Conservation (phyloP, 2,797 vertebrate species). For the Okamejei kenojei region DNA sequence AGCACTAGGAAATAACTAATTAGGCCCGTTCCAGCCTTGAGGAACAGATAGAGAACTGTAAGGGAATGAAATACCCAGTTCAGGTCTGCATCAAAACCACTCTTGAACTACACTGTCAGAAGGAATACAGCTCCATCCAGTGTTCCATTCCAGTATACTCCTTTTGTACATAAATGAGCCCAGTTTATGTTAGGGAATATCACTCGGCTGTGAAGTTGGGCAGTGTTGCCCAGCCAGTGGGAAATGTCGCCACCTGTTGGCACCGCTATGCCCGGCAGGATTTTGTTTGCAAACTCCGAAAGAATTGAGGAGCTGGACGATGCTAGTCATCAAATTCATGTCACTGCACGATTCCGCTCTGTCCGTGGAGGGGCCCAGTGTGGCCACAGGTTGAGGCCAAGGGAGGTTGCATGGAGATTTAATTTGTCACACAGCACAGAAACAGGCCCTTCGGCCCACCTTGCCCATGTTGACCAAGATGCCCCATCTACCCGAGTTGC, state of each 20-base stretch:
- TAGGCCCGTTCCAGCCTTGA: background rate
- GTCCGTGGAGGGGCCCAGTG: too few species aligned
- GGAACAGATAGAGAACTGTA: background rate
- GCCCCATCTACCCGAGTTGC: too few species aligned
- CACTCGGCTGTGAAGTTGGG: background rate
- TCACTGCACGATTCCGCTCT: too few species aligned
- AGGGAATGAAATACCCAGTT: background rate
- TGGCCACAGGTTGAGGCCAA: too few species aligned
- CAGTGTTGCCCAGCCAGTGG: background rate
- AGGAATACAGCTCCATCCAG: background rate
- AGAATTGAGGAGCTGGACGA: background rate
- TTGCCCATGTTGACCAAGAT: too few species aligned
- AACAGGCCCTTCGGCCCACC: too few species aligned
- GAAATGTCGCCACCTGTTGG: conserved; percentile 4
- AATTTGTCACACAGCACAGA: too few species aligned
- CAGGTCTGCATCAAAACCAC: background rate
- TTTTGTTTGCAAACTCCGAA: background rate
- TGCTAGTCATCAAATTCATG: too few species aligned
- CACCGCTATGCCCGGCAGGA: background rate
- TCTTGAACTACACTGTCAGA: background rate
- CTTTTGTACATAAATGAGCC: background rate
- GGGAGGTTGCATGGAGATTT: too few species aligned
- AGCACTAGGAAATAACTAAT: background rate
- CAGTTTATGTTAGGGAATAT: background rate
- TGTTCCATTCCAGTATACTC: background rate